These are phyloP conservation scores for Rhagophthalmus giganteus DNA, from an alignment of 2,888 invertebrate species.

Conservation along the genomic window DNA sequence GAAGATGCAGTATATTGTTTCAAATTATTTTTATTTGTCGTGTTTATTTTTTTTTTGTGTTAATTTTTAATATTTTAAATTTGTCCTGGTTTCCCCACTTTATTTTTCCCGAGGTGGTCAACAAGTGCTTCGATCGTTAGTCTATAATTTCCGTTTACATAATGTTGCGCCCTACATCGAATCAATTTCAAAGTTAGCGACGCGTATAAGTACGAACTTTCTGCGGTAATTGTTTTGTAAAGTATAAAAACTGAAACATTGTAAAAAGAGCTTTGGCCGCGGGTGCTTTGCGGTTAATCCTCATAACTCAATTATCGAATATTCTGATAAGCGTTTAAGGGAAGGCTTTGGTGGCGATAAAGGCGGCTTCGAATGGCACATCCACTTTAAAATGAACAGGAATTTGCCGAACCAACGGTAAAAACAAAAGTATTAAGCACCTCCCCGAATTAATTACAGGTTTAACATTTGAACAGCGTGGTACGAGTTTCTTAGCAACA, in stretches of 20 bases:
- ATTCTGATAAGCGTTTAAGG: background rate
- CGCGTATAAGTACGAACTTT: background rate
- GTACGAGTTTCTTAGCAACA: conserved; percentile 46
- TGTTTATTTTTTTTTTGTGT: no score
- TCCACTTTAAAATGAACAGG: conserved; percentile 36
- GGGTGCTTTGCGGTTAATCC: conserved; percentile 7
- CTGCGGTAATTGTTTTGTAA: conserved; percentile 1
- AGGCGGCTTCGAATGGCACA: conserved; percentile 20
- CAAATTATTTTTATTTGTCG: no score
- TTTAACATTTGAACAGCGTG: conserved; percentile 46
- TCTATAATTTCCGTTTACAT: conserved; percentile 6
- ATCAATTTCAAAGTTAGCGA: conserved; percentile 7
- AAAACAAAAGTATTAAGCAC: conserved; percentile 44
- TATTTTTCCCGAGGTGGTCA: conserved; percentile 11
- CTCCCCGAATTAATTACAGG: conserved; percentile 42
- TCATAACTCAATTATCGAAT: conserved; percentile 3
- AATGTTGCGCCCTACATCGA: conserved; percentile 6
- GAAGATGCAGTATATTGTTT: no score
- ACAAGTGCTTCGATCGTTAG: conserved; percentile 15
- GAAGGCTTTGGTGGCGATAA: background rate
- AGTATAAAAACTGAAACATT: conserved; percentile 3
- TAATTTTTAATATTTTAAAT: conserved; percentile 5
- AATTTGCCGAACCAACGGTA: conserved; percentile 36
- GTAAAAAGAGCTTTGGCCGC: conserved; percentile 2
- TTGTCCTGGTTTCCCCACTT: background rate